Conservation (phyloP, 2,797 vertebrate genomes). For the Lacerta agilis region DNA sequence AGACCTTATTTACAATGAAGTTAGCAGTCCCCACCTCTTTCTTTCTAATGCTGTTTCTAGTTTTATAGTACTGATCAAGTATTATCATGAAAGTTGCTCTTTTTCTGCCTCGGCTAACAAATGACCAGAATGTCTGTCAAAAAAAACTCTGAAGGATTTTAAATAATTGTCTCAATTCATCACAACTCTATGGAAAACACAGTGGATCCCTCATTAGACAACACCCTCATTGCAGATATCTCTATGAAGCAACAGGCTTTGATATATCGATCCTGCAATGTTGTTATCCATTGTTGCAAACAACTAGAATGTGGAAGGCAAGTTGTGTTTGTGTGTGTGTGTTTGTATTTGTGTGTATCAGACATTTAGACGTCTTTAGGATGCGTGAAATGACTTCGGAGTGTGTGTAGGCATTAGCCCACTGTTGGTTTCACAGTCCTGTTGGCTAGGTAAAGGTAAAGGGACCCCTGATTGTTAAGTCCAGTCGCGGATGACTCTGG, state of each 20-base stretch:
- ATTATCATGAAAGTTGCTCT: background rate
- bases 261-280: background rate
- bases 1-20: constrained; percentile 8
- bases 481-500: no score
- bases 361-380: background rate
- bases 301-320: background rate
- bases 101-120: background rate
- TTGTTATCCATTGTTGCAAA: background rate
- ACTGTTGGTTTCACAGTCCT: background rate
- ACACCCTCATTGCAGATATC: background rate
- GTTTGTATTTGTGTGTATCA: background rate
- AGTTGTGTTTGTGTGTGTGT: background rate
- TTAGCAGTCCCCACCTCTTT: background rate
- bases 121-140: background rate
- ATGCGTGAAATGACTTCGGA: background rate
- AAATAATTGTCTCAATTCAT: background rate
- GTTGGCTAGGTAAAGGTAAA: no score
- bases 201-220: background rate
- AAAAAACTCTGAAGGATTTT: background rate
- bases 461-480: no score
- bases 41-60: no score
- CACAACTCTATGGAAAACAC: background rate
- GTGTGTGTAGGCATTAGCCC: background rate
- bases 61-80: background rate
- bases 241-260: background rate